Evolutionary conservation across 1,140 invertebrate genomes (phyloP).

Genomic region (Cecropterus lyciades): DNA sequence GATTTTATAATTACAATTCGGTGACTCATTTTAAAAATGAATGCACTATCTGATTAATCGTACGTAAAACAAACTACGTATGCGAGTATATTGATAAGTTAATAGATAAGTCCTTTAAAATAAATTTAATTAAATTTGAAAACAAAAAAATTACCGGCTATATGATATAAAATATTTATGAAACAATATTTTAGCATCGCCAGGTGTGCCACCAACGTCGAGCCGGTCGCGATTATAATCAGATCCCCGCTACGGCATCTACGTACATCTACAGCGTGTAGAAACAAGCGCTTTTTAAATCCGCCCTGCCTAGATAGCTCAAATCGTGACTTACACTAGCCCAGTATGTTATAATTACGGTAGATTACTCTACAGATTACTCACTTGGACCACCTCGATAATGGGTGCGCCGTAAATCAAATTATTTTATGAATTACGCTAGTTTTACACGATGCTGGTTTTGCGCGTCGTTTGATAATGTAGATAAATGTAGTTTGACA

Average conservation of each 20-base stretch:
- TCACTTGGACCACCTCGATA: slow-evolving; percentile 51
- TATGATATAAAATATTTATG: neutral
- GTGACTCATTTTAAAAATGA: too few species aligned
- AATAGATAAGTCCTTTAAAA: neutral
- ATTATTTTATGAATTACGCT: slow-evolving; percentile 41
- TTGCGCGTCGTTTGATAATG: slow-evolving; percentile 30
- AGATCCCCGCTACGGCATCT: slow-evolving; percentile 65
- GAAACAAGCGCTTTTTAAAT: slow-evolving; percentile 66
- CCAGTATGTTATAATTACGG: slow-evolving; percentile 77
- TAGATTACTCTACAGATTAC: slow-evolving; percentile 69
- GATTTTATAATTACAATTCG: too few species aligned
- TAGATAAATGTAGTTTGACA: slow-evolving; percentile 35
- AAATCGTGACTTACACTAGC: slow-evolving; percentile 78
- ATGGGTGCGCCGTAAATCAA: slow-evolving; percentile 51
- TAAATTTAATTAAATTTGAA: slow-evolving; percentile 13
- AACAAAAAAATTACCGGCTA: neutral
- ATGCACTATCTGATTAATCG: too few species aligned
- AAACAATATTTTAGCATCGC: slow-evolving; percentile 14
- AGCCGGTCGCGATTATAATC: slow-evolving; percentile 69
- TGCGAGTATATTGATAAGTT: too few species aligned
- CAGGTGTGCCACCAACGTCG: slow-evolving; percentile 53
- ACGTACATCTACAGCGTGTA: slow-evolving; percentile 50
- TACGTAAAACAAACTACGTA: too few species aligned
- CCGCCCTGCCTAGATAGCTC: slow-evolving; percentile 64
- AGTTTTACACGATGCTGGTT: slow-evolving; percentile 20